Conservation (phyloP, 2,888 invertebrate genomes). For the Heterodera filipjevi region DNA sequence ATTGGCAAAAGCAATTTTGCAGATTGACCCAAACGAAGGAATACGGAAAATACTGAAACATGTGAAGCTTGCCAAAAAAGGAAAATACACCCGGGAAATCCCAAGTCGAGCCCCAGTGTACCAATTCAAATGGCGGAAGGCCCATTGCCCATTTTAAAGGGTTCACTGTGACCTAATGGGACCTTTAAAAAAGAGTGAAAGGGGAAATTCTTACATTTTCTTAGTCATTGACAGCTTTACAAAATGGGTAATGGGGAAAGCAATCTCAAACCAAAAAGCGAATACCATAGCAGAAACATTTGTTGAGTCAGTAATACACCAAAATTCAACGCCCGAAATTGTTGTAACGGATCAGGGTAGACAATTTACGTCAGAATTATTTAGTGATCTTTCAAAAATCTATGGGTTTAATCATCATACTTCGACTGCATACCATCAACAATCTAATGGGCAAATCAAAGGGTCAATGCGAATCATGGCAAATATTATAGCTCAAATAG, state of each 20-base stretch:
- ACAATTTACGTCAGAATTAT: neutral
- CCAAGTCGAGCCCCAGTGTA: neutral
- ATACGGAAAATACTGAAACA: neutral
- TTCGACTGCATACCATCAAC: slow-evolving; percentile 2
- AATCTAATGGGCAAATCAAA: slow-evolving; percentile 3
- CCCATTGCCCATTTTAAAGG: neutral
- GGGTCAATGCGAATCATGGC: neutral
- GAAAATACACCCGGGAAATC: neutral
- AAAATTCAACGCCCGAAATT: neutral
- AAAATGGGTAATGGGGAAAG: neutral
- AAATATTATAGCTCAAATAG: neutral
- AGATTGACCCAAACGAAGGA: no score
- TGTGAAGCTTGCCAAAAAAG: neutral
- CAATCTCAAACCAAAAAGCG: slow-evolving; percentile 5
- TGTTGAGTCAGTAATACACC: neutral
- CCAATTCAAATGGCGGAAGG: neutral
- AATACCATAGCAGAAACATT: neutral
- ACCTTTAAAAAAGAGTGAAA: neutral
- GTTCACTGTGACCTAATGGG: neutral
- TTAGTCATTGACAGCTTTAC: slow-evolving; percentile 4
- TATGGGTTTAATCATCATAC: slow-evolving; percentile 1
- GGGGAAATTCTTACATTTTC: neutral
- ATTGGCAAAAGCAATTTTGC: no score
- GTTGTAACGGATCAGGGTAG: slow-evolving; percentile 13
- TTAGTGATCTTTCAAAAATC: neutral